Evolutionary conservation across 2,797 vertebrate genomes (phyloP), one percentile per base, ranked within the genome.

Genomic region (Gouania willdenowi): DNA sequence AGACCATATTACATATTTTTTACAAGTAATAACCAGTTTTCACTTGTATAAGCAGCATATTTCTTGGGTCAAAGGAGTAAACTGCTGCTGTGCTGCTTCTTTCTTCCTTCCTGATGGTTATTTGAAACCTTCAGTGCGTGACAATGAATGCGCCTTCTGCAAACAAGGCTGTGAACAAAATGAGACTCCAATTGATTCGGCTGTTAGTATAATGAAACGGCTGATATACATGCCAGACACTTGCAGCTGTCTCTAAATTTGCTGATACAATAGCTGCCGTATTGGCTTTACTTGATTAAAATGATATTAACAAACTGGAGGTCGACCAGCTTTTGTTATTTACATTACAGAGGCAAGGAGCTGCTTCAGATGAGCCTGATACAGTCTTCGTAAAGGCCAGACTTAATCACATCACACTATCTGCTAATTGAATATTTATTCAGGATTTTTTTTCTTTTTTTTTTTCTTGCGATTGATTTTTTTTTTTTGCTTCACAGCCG

Each of bases 181-280:
- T 47, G 1, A 42, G 38, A 35, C 58, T 58, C 45, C 21, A 13
- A 53, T 66, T 52, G 56, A 62, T 58, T 54, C 40, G 26, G 39
- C 36, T 28, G 44, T 53, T 55, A 49, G 28, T 25, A 17, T 49
- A 51, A 67, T 42, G 25, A 19, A 45, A 46, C 6, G 8, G 25
- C 23, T n/a, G n/a, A 18, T 25, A 26, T 11, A 11, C 9, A 42
- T 26, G 13, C 39, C 35, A 22, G 10, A 22, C 30, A 15, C 22
- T 58, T 11, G 6, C 26, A 29, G 17, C 8, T 37, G 31, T 26
- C 52, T 45, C n/a, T 9, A 13, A 22, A 36, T n/a, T 35, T 21
- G 33, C 39, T 57, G 30, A 51, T 49, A 30, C 31, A 18, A 44
- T 19, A 13, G 32, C 26, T 7, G 21, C 2, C 28, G 18, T 43